Base-by-base conservation (phyloP, 2,888 invertebrate species). In the Tillus elongatus region DNA sequence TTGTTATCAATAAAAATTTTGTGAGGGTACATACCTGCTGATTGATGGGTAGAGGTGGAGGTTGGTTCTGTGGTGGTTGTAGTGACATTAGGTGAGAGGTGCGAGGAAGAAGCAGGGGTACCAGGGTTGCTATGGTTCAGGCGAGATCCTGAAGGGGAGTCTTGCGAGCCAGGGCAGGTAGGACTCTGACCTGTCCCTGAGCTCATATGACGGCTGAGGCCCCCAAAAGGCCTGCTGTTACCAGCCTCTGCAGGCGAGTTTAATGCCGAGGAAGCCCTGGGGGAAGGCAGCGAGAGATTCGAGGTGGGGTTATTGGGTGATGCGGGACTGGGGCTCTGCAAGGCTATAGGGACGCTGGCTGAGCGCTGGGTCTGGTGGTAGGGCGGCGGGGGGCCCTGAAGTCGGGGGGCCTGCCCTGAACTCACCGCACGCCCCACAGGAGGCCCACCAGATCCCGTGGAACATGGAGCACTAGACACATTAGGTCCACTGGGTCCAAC, bases 341-440 rank as follows among this genome's bases (percentile, higher is more conserved):
- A 73, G 26, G 82, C 79, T 45, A 81, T 80, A 29, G 81, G 81
- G 45, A 81, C 80, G 50, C 81, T 82, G 19, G 80, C 79, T 37
- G 81, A 81, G 41, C 82, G 70, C 38, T 77, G 79, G 13, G 80
- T 79, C 57, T 79, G 81, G 61, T 82, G 82, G 63, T 80, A 80
- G 26, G 82, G 82, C 9, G 83, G 83, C 12, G 83, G 83, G n/a
- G 83, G 83, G 3, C 82, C 82, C 64, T 82, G 82, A 47, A 73
- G 65, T 39, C 75, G 60, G 24, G 72, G 66, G n/a, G n/a, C n/a
- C n/a, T n/a, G n/a, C 37, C 71, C 67, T 31, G 48, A 52, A 44
- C 60, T 37, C 43, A 33, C 30, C 4, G 32, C 13, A 14, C 6
- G 4, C 15, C 58, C 58, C 30, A 63, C 59, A 13, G 60, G 56